Conservation (phyloP, 2,888 invertebrate species). For the Conus canariensis region DNA sequence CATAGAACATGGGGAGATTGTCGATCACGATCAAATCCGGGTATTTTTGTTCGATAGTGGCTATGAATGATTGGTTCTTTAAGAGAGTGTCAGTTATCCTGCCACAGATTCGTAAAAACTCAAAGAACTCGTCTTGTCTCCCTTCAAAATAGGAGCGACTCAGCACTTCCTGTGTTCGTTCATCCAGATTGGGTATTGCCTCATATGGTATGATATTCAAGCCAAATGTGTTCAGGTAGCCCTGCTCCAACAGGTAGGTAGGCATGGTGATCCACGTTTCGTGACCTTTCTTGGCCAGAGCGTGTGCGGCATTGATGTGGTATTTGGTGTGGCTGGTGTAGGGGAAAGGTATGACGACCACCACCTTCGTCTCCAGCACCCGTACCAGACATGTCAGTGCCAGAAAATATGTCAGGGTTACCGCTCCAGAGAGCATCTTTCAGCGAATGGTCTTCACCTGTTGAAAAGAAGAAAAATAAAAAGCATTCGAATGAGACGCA, state of each 20-base stretch:
- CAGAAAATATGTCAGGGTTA: not conserved
- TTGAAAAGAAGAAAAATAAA: too few species aligned
- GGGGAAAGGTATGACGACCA: not conserved
- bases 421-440: not conserved
- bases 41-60: not conserved
- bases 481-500: too few species aligned
- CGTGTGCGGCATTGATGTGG: not conserved
- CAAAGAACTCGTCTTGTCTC: not conserved
- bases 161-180: not conserved
- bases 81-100: not conserved
- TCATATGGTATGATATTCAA: not conserved
- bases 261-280: not conserved
- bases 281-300: not conserved
- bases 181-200: not conserved
- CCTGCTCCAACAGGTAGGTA: not conserved
- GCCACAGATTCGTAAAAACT: not conserved
- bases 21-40: not conserved
- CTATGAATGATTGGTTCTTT: not conserved
- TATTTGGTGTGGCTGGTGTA: conserved; percentile 12
- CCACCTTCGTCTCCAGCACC: not conserved
- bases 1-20: not conserved
- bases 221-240: not conserved
- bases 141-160: not conserved
- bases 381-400: not conserved
- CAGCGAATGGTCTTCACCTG: too few species aligned